Evolutionary conservation across 2,797 vertebrate genomes (phyloP).

Genomic region (Neostethus bicornis): DNA sequence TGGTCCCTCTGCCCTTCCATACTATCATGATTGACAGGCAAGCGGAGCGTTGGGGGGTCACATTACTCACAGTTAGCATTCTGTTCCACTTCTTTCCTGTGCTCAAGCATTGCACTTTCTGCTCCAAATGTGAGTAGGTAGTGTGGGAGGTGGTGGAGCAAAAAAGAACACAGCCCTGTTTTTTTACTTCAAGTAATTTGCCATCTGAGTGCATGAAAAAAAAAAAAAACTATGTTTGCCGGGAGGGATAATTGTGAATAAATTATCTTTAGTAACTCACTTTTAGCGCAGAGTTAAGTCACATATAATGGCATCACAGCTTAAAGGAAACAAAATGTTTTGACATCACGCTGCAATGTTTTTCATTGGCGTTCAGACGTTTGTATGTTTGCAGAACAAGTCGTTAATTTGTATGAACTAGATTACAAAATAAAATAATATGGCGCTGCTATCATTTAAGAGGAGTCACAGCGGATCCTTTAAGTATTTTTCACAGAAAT

Average conservation of each 20-base stretch:
- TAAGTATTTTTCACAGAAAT: conserved; percentile 41
- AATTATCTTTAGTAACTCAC: conserved; percentile 50
- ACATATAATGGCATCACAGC: conserved; percentile 37
- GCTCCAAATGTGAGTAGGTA: conserved; percentile 68
- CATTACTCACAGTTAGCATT: conserved; percentile 73
- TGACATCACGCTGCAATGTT: conserved; percentile 37
- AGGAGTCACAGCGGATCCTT: conserved; percentile 40
- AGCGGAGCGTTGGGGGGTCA: conserved; percentile 57
- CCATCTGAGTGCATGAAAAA: conserved; percentile 49
- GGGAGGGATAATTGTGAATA: conserved; percentile 51
- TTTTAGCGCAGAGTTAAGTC: conserved; percentile 20
- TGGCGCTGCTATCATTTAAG: conserved; percentile 26
- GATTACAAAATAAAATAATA: neutral
- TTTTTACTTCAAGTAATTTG: conserved; percentile 67
- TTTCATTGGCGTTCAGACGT: conserved; percentile 25
- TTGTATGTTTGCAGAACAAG: conserved; percentile 44
- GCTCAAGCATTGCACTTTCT: conserved; percentile 64
- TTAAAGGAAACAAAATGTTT: conserved; percentile 49
- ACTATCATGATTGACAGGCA: conserved; percentile 72
- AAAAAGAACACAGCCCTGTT: conserved; percentile 57
- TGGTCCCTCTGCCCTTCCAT: conserved; percentile 69
- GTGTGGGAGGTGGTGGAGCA: conserved; percentile 71
- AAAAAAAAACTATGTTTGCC: conserved; percentile 41
- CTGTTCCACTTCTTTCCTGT: conserved; percentile 68
- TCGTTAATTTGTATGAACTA: conserved; percentile 30